Percentiles rank a stretch among this genome's conserved stretches.
Evolutionary conservation across 2,113 vertebrate genomes (phyloP).

Genomic region (Stigmatopora argus): DNA sequence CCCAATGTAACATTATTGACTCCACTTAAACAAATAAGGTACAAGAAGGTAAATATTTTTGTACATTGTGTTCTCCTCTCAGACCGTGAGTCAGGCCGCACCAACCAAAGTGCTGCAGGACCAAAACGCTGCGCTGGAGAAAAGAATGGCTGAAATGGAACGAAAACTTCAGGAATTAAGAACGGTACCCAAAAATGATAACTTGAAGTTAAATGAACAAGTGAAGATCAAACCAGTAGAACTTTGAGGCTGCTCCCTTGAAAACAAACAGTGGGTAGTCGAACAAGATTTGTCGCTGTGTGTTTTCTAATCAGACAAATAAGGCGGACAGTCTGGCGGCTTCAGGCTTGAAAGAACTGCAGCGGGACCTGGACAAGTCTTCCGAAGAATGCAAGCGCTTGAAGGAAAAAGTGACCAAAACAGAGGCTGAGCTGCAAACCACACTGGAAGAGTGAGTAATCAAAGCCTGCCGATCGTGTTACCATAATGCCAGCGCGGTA

Average conservation of each 20-base stretch:
- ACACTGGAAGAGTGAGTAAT: constrained; percentile 89
- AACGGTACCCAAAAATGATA: constrained; percentile 65
- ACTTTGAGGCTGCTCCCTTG: not conserved
- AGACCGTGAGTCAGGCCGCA: constrained; percentile 71
- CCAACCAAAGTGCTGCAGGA: constrained; percentile 81
- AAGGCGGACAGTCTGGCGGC: constrained; percentile 67
- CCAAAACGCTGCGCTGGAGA: constrained; percentile 79
- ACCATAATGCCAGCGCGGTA: no score
- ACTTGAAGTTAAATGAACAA: constrained; percentile 9
- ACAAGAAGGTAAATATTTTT: not conserved
- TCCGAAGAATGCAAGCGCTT: constrained; percentile 71
- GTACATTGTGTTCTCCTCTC: constrained; percentile 16
- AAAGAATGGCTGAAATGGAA: constrained; percentile 76
- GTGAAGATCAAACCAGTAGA: not conserved
- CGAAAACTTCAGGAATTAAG: constrained; percentile 77
- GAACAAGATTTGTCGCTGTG: not conserved
- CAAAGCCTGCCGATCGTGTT: not conserved
- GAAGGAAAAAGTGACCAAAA: constrained; percentile 75
- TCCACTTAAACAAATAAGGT: not conserved
- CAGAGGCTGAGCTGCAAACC: constrained; percentile 79
- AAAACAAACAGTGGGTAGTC: not conserved
- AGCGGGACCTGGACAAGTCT: constrained; percentile 67
- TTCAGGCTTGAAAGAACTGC: constrained; percentile 71
- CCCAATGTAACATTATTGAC: not conserved
- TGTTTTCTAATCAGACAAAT: constrained; percentile 71